Evolutionary conservation across 2,113 vertebrate genomes (phyloP), one percentile per base, ranked within the genome.

Genomic region (Brachypteracias leptosomus): DNA sequence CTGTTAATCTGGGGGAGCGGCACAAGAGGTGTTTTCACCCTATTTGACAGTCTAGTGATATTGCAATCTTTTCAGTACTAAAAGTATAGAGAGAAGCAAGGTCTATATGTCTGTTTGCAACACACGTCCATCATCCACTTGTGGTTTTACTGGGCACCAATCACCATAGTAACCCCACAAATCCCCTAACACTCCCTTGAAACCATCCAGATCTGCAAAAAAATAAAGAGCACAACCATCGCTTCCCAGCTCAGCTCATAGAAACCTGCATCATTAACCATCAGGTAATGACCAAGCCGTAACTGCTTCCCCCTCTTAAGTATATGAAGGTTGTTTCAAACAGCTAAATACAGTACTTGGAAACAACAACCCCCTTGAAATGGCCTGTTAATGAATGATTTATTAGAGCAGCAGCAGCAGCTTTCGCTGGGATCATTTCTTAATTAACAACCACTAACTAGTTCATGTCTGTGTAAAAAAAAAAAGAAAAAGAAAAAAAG

Each of bases 381-480:
- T 22, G 67, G 96, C 68, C 94, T 87, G 96, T 97, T 97, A 98
- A 95, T 94, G 91, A 98, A 96, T 98, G 97, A 98, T 98, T 98
- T 97, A 98, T 97, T 95, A 94, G 89, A 86, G 42, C 68, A 78
- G 91, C 11, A 0, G 31, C 87, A 78, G 91, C 63, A 55, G 93
- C 82, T 96, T 98, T 97, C 29, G 0, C 63, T 90, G 96, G 96
- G 96, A 97, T 96, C 9, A 96, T 96, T 95, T 96, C 95, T 95
- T 98, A 98, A 98, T 98, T 97, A 98, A 97, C 96, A 92, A 70
- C 58, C 82, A 51, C 94, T 97, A 97, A 97, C 95, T 96, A 79
- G 79, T n/a, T 95, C 90, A 91, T 90, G 85, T 35, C 8, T 70
- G 17, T 55, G 70, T 51, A 55, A 74, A 38, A 81, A 84, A 55